Conservation (phyloP, 2,888 invertebrate genomes). For the Epistrophella euchroma region DNA sequence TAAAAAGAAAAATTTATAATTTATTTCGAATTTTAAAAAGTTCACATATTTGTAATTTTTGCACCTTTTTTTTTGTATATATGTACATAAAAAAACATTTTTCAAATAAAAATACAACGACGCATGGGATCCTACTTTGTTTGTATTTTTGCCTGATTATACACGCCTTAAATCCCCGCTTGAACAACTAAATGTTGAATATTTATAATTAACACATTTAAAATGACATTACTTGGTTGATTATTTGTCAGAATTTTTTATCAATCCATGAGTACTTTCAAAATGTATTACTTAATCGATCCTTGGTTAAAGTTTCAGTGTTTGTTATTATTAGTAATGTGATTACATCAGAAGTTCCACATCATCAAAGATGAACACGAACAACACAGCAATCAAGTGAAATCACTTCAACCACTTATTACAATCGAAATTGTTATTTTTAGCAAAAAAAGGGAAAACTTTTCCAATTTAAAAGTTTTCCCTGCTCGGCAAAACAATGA, state of each 20-base stretch:
- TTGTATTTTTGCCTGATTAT: no score
- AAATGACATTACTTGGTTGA: background rate
- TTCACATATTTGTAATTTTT: no score
- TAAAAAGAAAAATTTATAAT: no score
- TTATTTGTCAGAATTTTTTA: background rate
- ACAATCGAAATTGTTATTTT: slow-evolving; percentile 72
- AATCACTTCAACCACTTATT: slow-evolving; percentile 75
- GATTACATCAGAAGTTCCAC: slow-evolving; percentile 27
- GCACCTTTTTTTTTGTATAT: no score
- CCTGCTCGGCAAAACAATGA: slow-evolving; percentile 58
- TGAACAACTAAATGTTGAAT: no score
- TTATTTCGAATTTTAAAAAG: no score
- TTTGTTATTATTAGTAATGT: background rate
- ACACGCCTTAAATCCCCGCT: no score
- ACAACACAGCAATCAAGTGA: slow-evolving; percentile 63
- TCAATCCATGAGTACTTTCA: background rate
- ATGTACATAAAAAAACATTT: no score
- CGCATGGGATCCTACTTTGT: no score
- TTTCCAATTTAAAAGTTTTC: slow-evolving; percentile 72
- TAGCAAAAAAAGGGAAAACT: slow-evolving; percentile 59
- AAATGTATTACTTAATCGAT: background rate
- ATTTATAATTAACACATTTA: background rate
- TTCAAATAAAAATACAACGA: no score
- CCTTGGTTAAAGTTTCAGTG: background rate
- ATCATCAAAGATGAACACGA: slow-evolving; percentile 50